Percentiles rank a stretch among this genome's conserved stretches.
Conservation (phyloP, 64 coral and sea anemone species). For the Actinia equina region DNA sequence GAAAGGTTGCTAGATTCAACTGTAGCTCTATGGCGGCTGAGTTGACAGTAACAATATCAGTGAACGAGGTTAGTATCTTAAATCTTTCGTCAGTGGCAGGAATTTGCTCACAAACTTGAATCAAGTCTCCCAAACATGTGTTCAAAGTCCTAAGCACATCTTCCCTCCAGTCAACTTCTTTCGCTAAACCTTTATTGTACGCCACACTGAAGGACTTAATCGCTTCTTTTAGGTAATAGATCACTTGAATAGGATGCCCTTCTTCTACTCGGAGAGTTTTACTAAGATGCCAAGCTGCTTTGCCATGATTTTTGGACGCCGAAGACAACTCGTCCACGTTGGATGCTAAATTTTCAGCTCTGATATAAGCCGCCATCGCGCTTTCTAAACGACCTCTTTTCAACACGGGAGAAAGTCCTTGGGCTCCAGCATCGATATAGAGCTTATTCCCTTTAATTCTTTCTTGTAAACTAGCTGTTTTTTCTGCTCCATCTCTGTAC, state of each 20-base stretch:
- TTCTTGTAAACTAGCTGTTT: neutral
- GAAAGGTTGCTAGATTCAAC: slow-evolving; percentile 26
- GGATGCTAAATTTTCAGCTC: slow-evolving; percentile 46
- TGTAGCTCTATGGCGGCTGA: slow-evolving; percentile 38
- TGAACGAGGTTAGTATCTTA: slow-evolving; percentile 32
- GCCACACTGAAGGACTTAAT: slow-evolving; percentile 44
- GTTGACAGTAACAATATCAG: neutral
- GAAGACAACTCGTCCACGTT: slow-evolving; percentile 42
- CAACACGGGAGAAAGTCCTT: slow-evolving; percentile 8
- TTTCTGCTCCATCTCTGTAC: neutral
- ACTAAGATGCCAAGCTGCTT: slow-evolving; percentile 62
- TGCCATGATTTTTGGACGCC: slow-evolving; percentile 66
- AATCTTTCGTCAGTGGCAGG: slow-evolving; percentile 44
- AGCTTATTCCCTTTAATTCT: slow-evolving; percentile 33
- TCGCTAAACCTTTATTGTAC: slow-evolving; percentile 29
- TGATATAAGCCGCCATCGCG: slow-evolving; percentile 50
- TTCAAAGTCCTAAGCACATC: slow-evolving; percentile 30
- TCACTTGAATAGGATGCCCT: slow-evolving; percentile 29
- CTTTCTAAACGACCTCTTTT: slow-evolving; percentile 19
- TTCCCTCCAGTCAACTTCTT: slow-evolving; percentile 50
- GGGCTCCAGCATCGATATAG: slow-evolving; percentile 1
- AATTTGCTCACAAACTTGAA: slow-evolving; percentile 21
- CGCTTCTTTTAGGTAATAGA: slow-evolving; percentile 59
- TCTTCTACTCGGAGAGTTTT: neutral
- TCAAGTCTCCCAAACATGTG: slow-evolving; percentile 54